Evolutionary conservation across 2,113 vertebrate genomes (phyloP), one percentile per base, ranked within the genome.

Genomic region (Salminus brasiliensis): DNA sequence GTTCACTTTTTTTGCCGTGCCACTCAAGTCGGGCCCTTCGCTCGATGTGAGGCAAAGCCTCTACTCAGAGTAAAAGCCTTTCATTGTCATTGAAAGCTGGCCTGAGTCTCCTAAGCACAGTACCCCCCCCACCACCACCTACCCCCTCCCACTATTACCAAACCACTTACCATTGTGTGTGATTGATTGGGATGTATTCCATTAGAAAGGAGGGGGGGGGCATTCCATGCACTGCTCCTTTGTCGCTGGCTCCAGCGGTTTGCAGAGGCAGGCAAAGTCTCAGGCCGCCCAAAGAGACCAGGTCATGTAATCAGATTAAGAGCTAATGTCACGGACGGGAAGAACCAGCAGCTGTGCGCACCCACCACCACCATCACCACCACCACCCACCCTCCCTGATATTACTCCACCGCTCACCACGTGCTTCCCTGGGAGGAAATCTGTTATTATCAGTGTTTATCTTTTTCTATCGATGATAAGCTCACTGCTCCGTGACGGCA

Each of bases 261-360:
- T 63, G 81, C 78, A 45, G 82, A 84, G 82, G 81, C 30, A 57
- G 32, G 67, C 60, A 69, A 84, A 82, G 85, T 83, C 85, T 78
- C 69, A 9, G 43, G 9, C 29, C 9, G 43, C 27, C 72, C 86
- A 83, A 81, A 77, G 81, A 82, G 84, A 88, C 27, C 83, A 81
- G 82, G 79, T 90, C 86, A 32, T 85, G 87, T 89, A 91, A 91
- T 93, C 90, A 89, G 87, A 93, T 92, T 91, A 91, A 88, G 84
- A 83, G 83, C 83, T 57, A 4, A 83, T 88, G 89, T 91, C 86
- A 88, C 87, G 87, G 87, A 81, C 83, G 70, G 72, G 74, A 85
- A 88, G 70, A 62, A 76, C 74, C 81, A 84, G 79, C 88, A 88
- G 86, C 89, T 89, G 87, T 84, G 87, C n/a, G n/a, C n/a, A n/a